Evolutionary conservation across 2,888 invertebrate genomes (phyloP).

Genomic region (Mythimna ferrago): DNA sequence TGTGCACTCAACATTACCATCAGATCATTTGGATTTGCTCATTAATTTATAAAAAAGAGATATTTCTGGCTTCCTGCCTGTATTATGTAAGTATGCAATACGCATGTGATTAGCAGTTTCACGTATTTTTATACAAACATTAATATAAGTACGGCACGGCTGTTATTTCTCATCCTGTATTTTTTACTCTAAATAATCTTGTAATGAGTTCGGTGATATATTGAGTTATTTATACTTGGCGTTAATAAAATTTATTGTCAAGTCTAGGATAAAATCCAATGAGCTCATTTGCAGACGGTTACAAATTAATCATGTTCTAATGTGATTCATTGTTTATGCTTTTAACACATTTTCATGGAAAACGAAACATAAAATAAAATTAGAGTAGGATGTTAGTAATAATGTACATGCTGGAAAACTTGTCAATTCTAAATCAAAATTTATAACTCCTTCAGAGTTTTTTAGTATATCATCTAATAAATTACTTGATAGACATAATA

Average conservation of each 20-base stretch:
- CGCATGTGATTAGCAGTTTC: slow-evolving; percentile 55
- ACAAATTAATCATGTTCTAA: slow-evolving; percentile 55
- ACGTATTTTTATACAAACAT: slow-evolving; percentile 59
- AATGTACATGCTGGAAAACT: background rate
- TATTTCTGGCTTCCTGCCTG: slow-evolving; percentile 71
- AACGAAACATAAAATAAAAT: slow-evolving; percentile 10
- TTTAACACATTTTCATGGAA: slow-evolving; percentile 28
- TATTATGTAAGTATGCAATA: slow-evolving; percentile 58
- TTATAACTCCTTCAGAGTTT: background rate
- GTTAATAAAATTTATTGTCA: slow-evolving; percentile 61
- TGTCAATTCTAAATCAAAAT: background rate
- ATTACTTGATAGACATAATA: background rate
- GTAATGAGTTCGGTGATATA: slow-evolving; percentile 60
- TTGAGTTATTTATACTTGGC: slow-evolving; percentile 60
- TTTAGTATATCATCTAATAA: background rate
- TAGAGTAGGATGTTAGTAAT: slow-evolving; percentile 10
- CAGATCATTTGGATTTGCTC: slow-evolving; percentile 65
- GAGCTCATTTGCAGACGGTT: slow-evolving; percentile 54
- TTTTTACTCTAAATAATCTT: slow-evolving; percentile 55
- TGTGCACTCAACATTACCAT: slow-evolving; percentile 36
- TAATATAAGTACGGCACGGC: slow-evolving; percentile 57
- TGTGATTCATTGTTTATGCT: slow-evolving; percentile 55
- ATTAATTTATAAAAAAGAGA: slow-evolving; percentile 73
- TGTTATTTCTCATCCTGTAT: slow-evolving; percentile 62
- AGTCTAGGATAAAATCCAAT: slow-evolving; percentile 43